Evolutionary conservation across 2,797 vertebrate genomes (phyloP).

Genomic region (Ctenochaetus hawaiiensis): DNA sequence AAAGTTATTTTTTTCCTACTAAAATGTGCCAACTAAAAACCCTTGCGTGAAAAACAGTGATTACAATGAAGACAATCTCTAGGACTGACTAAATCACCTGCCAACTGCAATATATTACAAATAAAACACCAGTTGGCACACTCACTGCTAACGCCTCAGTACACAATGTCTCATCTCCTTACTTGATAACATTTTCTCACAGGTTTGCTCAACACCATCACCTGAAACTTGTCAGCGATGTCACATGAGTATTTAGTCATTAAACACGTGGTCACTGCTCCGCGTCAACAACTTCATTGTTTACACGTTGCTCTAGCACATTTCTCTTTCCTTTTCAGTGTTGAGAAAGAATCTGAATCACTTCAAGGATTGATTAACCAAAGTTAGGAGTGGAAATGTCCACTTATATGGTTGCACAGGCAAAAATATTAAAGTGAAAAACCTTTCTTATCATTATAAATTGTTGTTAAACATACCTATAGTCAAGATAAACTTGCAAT

Average conservation of each 20-base stretch:
- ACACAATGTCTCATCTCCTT: not conserved
- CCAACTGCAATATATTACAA: not conserved
- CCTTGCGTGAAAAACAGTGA: no score
- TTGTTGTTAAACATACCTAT: conserved; percentile 6
- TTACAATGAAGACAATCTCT: no score
- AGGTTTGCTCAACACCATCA: conserved; percentile 6
- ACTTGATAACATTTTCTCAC: conserved; percentile 6
- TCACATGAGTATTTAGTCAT: conserved; percentile 27
- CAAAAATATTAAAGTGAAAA: not conserved
- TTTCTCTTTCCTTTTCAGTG: not conserved
- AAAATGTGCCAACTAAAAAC: not conserved
- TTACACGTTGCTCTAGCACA: not conserved
- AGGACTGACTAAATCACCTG: not conserved
- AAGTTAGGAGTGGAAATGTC: conserved; percentile 21
- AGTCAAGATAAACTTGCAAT: no score
- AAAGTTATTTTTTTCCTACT: not conserved
- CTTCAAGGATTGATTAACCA: not conserved
- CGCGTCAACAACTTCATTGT: conserved; percentile 3
- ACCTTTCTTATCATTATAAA: not conserved
- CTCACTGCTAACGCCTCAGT: not conserved
- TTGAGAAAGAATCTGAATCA: not conserved
- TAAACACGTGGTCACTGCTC: not conserved
- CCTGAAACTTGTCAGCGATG: conserved; percentile 14
- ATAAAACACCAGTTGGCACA: not conserved
- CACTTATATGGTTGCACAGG: not conserved